Conservation (phyloP, 2,888 invertebrate species). For the Nyleta sp. region DNA sequence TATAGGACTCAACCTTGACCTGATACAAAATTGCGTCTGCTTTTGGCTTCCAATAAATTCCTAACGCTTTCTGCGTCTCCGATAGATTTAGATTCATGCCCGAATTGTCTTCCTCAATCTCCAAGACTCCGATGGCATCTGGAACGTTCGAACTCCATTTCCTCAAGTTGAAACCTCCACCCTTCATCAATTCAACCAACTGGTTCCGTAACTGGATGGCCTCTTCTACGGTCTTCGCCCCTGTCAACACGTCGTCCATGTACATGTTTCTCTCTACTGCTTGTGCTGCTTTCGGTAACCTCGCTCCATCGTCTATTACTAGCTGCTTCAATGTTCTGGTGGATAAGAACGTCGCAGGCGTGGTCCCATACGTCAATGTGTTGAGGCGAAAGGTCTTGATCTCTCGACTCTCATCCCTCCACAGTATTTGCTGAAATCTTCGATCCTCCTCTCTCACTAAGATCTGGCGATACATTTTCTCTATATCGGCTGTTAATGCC, state of each 20-base stretch:
- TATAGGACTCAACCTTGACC: background rate
- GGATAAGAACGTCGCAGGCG: slow-evolving; percentile 5
- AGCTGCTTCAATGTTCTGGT: background rate
- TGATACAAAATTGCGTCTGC: background rate
- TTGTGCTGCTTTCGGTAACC: slow-evolving; percentile 9
- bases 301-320: slow-evolving; percentile 2
- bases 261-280: slow-evolving; percentile 5
- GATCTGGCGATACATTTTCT: slow-evolving; percentile 22
- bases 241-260: slow-evolving; percentile 19
- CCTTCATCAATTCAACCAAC: background rate
- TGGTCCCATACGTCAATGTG: slow-evolving; percentile 27
- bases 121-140: background rate
- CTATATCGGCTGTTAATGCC: slow-evolving; percentile 72
- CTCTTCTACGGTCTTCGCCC: background rate
- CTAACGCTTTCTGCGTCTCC: slow-evolving; percentile 15
- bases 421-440: slow-evolving; percentile 9
- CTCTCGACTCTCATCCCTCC: background rate
- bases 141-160: slow-evolving; percentile 27
- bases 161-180: slow-evolving; percentile 1
- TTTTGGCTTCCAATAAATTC: background rate
- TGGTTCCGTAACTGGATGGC: background rate
- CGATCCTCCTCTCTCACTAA: slow-evolving; percentile 4
- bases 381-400: slow-evolving; percentile 10
- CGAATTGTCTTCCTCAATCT: background rate
- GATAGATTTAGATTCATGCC: background rate